A percentile compares a stretch with the other conserved stretches of the same genome.
phyloP scores from a whole-genome alignment of 1,140 invertebrate genomes.

The Bombus sibiricus region DNA sequence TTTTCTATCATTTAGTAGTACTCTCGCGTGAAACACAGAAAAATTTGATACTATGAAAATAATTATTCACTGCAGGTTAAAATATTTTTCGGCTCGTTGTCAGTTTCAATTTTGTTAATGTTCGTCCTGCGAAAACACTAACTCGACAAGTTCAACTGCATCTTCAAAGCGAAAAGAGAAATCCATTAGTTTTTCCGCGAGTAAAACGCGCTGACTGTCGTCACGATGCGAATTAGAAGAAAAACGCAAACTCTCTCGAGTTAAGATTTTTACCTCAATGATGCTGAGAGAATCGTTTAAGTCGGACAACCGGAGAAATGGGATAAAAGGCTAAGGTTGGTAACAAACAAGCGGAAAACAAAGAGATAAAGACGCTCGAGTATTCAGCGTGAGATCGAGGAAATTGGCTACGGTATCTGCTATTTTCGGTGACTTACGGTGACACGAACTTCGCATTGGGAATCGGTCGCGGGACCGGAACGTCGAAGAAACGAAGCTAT shows the following conservation, averaged over 20 bases:
- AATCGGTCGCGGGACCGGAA: not conserved
- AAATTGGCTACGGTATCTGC: slow-evolving; percentile 52
- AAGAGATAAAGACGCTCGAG: slow-evolving; percentile 5
- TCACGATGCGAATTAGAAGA: slow-evolving; percentile 17
- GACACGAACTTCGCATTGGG: slow-evolving; percentile 21
- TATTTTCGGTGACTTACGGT: slow-evolving; percentile 37
- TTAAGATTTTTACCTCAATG: slow-evolving; percentile 11
- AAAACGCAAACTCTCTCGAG: not conserved
- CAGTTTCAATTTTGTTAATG: too few species aligned
- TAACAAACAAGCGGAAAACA: slow-evolving; percentile 31
- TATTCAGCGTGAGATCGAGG: slow-evolving; percentile 29
- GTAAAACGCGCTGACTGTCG: not conserved
- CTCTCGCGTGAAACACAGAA: too few species aligned
- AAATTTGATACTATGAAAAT: too few species aligned
- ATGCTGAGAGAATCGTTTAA: slow-evolving; percentile 27
- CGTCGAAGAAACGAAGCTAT: not conserved
- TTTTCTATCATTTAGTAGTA: too few species aligned
- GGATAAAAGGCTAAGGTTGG: not conserved
- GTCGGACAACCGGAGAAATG: slow-evolving; percentile 3
- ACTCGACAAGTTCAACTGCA: too few species aligned
- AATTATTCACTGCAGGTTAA: too few species aligned
- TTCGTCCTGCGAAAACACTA: too few species aligned
- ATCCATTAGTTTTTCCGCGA: not conserved
- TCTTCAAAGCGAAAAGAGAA: too few species aligned
- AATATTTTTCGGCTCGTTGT: too few species aligned